phyloP scores from a whole-genome alignment of 2,797 vertebrate species.

The Tokudaia muenninki region DNA sequence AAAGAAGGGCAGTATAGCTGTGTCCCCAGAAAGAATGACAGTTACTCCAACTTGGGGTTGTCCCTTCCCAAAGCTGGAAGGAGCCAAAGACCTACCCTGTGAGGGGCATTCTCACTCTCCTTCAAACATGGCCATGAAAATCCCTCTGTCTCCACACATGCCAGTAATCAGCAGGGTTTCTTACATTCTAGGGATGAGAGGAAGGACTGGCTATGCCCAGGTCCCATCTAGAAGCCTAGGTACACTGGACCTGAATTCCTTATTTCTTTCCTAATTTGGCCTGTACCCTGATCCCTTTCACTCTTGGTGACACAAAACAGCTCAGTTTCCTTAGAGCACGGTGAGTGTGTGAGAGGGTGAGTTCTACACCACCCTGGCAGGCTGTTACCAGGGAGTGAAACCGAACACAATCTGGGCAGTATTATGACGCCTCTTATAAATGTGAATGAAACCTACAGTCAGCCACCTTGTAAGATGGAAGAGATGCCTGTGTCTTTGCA shows the following conservation, averaged over 20 bases:
- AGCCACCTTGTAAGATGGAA: neutral
- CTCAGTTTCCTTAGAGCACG: neutral
- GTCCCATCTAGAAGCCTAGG: constrained; percentile 1
- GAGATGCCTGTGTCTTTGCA: neutral
- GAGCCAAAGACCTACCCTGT: neutral
- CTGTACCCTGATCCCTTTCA: neutral
- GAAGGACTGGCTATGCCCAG: neutral
- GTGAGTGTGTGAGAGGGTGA: neutral
- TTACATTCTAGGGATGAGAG: neutral
- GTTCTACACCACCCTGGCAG: neutral
- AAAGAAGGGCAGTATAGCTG: neutral
- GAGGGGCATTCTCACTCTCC: neutral
- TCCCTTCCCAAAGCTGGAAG: neutral
- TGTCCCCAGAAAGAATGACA: neutral
- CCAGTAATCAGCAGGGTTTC: neutral
- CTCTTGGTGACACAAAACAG: neutral
- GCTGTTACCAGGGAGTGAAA: neutral
- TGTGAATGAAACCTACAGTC: neutral
- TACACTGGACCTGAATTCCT: neutral
- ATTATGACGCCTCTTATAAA: neutral
- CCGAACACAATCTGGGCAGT: neutral
- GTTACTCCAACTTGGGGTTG: neutral
- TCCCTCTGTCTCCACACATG: neutral
- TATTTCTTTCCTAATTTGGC: neutral
- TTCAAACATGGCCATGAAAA: neutral